phyloP scores from a whole-genome alignment of 2,797 vertebrate species.

The Fistularia tabacaria region DNA sequence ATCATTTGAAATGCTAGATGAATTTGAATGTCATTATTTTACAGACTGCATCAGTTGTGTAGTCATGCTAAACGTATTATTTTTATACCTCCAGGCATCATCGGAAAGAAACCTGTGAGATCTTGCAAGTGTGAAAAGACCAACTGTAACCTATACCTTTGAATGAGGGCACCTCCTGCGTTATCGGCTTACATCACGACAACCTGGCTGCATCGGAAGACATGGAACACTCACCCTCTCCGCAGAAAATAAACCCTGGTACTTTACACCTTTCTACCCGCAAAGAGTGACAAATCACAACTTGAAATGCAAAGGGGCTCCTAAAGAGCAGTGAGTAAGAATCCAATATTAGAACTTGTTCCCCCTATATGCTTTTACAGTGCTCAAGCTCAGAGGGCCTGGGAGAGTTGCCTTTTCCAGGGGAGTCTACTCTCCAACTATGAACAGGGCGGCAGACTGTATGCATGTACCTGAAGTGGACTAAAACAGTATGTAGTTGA shows the following conservation, averaged over 20 bases:
- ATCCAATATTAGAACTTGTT: background rate
- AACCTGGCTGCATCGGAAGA: constrained; percentile 29
- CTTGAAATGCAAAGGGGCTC: constrained; percentile 23
- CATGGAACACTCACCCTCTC: constrained; percentile 16
- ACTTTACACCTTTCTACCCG: constrained; percentile 41
- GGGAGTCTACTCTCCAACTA: too few relatives aligned
- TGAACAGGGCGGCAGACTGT: too few relatives aligned
- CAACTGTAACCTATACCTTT: background rate
- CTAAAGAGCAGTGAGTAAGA: constrained; percentile 7
- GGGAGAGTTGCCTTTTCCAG: too few relatives aligned
- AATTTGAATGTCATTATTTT: too few relatives aligned
- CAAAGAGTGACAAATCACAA: constrained; percentile 46
- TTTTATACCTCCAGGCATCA: constrained; percentile 15
- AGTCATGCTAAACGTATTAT: constrained; percentile 2
- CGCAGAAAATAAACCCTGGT: constrained; percentile 49
- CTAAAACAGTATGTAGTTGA: too few relatives aligned
- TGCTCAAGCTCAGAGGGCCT: background rate
- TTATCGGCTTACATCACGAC: constrained; percentile 23
- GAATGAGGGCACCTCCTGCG: background rate
- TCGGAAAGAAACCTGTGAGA: constrained; percentile 2
- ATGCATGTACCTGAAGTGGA: too few relatives aligned
- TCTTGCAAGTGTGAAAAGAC: constrained; percentile 9
- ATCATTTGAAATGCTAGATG: too few relatives aligned
- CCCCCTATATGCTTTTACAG: background rate
- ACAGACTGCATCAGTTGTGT: background rate